These are phyloP conservation scores for Aphelinus atriplicis DNA, from an alignment of 1,140 invertebrate genomes.

Conservation along the genomic window DNA sequence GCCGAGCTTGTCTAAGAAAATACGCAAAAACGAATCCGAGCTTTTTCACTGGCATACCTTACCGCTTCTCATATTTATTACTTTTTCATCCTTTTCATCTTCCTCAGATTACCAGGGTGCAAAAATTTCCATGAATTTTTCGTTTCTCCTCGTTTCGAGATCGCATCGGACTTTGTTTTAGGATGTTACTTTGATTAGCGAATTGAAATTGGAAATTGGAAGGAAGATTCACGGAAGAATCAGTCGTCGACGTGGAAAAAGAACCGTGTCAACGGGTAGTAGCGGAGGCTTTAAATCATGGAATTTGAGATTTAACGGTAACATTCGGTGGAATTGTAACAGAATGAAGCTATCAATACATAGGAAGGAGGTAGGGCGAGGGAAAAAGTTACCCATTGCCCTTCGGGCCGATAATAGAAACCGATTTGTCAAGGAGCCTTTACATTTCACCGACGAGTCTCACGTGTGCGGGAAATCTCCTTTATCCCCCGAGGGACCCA, in stretches of 20 bases:
- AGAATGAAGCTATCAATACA: constrained; percentile 37
- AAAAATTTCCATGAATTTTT: no score
- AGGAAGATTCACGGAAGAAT: no score
- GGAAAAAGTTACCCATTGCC: constrained; percentile 51
- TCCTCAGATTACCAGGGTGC: no score
- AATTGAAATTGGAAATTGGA: no score
- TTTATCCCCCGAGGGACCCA: constrained; percentile 40
- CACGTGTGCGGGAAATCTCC: constrained; percentile 56
- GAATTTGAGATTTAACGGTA: constrained; percentile 15
- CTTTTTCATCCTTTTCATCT: no score
- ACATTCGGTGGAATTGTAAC: constrained; percentile 4
- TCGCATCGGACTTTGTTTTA: no score
- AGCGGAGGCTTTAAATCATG: constrained; percentile 10
- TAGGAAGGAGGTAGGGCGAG: constrained; percentile 58
- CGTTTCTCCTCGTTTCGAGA: no score
- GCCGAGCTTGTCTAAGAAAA: constrained; percentile 42
- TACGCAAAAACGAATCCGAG: not conserved
- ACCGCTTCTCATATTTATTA: no score
- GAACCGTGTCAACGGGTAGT: no score
- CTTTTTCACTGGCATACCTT: not conserved
- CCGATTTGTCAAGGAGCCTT: constrained; percentile 65
- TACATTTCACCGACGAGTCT: constrained; percentile 62
- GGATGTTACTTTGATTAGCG: no score
- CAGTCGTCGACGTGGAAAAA: no score
- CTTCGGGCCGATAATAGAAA: constrained; percentile 62